phyloP scores from a whole-genome alignment of 2,888 invertebrate genomes.

The Epinotia ramella region DNA sequence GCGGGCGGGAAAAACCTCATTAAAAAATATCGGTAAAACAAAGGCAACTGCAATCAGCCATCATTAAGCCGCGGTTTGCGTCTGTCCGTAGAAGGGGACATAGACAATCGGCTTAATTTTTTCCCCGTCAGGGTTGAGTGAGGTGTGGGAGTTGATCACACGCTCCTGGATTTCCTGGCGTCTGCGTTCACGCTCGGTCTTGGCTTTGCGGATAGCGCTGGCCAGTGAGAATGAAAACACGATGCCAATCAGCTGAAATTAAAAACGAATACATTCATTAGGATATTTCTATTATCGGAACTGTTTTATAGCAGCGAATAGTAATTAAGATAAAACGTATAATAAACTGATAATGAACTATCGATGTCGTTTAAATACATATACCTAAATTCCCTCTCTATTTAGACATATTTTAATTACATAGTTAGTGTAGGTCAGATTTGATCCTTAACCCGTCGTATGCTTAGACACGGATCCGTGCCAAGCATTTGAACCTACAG shows the following conservation, averaged over 20 bases:
- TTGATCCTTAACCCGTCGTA: too few species aligned
- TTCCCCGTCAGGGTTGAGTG: slow-evolving; percentile 72
- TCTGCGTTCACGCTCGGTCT: slow-evolving; percentile 89
- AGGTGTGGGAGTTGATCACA: slow-evolving; percentile 81
- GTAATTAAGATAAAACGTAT: slow-evolving; percentile 5
- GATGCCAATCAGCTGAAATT: slow-evolving; percentile 91
- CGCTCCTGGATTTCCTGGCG: slow-evolving; percentile 88
- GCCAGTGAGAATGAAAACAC: slow-evolving; percentile 96
- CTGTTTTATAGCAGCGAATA: not conserved
- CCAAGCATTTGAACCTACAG: too few species aligned
- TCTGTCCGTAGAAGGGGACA: slow-evolving; percentile 79
- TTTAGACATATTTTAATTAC: not conserved
- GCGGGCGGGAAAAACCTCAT: slow-evolving; percentile 1
- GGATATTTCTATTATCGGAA: not conserved
- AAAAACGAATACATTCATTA: slow-evolving; percentile 46
- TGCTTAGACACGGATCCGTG: too few species aligned
- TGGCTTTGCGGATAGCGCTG: slow-evolving; percentile 92
- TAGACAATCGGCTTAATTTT: slow-evolving; percentile 75
- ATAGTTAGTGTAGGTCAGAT: too few species aligned
- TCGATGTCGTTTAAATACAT: not conserved
- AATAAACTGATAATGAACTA: not conserved
- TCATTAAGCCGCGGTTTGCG: slow-evolving; percentile 64
- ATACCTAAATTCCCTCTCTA: not conserved
- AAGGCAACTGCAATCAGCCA: slow-evolving; percentile 13
- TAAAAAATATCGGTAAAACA: slow-evolving; percentile 44